Evolutionary conservation across 2,113 vertebrate species (phyloP).

Genomic region (Delphinus delphis): DNA sequence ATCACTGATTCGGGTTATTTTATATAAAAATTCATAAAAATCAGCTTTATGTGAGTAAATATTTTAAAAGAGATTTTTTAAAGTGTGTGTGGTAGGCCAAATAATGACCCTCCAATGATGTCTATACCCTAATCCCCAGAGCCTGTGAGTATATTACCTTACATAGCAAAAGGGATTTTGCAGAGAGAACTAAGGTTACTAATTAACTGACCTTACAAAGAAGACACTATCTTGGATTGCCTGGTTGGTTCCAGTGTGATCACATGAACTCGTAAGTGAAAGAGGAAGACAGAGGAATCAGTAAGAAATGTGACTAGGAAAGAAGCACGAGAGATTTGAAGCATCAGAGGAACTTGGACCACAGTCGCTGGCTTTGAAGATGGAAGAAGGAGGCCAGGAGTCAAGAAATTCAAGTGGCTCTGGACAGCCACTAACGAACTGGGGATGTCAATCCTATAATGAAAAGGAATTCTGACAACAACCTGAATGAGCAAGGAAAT

Average conservation of each 20-base stretch:
- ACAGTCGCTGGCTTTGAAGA: neutral
- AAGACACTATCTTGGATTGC: neutral
- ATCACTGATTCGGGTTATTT: neutral
- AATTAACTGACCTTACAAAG: neutral
- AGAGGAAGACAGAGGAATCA: neutral
- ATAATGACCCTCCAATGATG: neutral
- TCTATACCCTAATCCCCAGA: neutral
- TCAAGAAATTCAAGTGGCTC: neutral
- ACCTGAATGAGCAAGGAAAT: neutral
- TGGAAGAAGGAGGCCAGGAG: neutral
- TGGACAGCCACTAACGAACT: neutral
- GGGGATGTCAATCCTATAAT: neutral
- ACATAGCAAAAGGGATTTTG: neutral
- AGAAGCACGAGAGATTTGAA: neutral
- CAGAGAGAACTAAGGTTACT: neutral
- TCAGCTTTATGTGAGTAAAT: neutral
- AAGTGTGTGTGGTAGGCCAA: neutral
- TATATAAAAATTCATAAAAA: neutral
- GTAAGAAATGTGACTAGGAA: neutral
- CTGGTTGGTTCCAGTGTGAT: neutral
- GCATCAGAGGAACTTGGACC: neutral
- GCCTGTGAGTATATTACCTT: neutral
- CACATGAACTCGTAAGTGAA: neutral
- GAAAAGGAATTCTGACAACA: neutral
- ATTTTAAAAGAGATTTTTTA: neutral